Conservation (phyloP, 2,888 invertebrate genomes). For the Epiblema foenella region DNA sequence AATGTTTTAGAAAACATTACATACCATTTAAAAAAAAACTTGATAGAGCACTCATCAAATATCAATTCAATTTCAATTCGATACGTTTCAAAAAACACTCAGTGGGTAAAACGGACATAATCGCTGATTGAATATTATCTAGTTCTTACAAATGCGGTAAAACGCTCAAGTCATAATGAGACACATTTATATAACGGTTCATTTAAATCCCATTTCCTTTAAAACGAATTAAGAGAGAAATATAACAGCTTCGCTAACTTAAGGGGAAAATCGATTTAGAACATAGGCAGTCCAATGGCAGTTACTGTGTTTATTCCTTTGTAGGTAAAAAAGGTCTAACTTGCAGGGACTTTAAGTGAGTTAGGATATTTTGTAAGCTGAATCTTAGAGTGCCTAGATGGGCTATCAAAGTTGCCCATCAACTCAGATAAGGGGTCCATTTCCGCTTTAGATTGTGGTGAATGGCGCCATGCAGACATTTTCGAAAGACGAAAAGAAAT, state of each 20-base stretch:
- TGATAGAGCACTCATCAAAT: neutral
- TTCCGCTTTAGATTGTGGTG: constrained; percentile 3
- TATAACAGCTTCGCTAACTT: neutral
- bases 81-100: neutral
- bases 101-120: neutral
- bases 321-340: neutral
- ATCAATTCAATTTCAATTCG: neutral
- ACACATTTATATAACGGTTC: constrained; percentile 13
- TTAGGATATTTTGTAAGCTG: neutral
- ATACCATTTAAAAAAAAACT: no score
- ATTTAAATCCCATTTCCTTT: constrained; percentile 24
- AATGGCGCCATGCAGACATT: neutral
- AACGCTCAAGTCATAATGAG: constrained; percentile 17
- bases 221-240: constrained; percentile 25
- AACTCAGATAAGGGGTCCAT: neutral
- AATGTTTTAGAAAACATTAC: no score
- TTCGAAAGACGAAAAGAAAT: neutral
- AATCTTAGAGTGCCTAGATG: neutral
- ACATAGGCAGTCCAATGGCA: neutral
- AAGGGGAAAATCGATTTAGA: neutral
- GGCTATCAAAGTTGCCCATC: constrained; percentile 14
- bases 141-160: neutral
- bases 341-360: neutral
- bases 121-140: constrained; percentile 1
- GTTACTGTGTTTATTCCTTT: neutral